Base-by-base conservation (phyloP, 2,888 invertebrate genomes). In the Torymus auratus region DNA sequence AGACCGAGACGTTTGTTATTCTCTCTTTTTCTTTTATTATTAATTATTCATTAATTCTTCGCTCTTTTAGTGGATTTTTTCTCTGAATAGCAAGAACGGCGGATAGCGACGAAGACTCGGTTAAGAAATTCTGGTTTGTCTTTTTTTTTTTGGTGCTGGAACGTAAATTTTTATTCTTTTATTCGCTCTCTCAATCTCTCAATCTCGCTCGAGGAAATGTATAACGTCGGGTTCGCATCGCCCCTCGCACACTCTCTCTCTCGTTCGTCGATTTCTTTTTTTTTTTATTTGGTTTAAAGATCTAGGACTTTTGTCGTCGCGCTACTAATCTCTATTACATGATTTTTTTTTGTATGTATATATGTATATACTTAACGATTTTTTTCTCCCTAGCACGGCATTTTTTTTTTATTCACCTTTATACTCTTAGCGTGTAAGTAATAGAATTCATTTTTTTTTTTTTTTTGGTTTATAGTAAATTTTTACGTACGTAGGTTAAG, bases 81-180 rank as follows among this genome's bases (percentile, higher is more conserved):
- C 7, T 7, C 41, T 28, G 5, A 41, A 41, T 64, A 74, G 67
- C 81, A 78, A 78, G 71, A 81, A 74, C 70, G 65, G 73, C 64
- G 64, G 56, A 81, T 77, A 77, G 52, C 77, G 77, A 77, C 67
- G 58, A 70, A 80, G 79, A 74, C 55, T 75, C 70, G 17, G 52
- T 78, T 79, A 72, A 72, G 69, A 64, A 55, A 56, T 62, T 53
- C 53, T 58, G 41, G 71, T 71, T 71, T 71, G 13, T 52, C 53
- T 71, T 62, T 53, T 7, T 53, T 50, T 7, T 75, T 73, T 76
- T 81, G 73, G 81, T 77, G 69, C 77, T 77, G 77, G 64, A 81
- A 81, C 77, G 58, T 56, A 69, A 77, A 69, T 56, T 55, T 11
- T 41, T 41, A 41, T 41, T 41, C 41, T 41, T 41, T 41, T 41